A percentile compares a stretch with the other conserved stretches of the same genome.
These are phyloP conservation scores for Diploptera punctata DNA, from an alignment of 2,888 invertebrate genomes.

Conservation along the genomic window DNA sequence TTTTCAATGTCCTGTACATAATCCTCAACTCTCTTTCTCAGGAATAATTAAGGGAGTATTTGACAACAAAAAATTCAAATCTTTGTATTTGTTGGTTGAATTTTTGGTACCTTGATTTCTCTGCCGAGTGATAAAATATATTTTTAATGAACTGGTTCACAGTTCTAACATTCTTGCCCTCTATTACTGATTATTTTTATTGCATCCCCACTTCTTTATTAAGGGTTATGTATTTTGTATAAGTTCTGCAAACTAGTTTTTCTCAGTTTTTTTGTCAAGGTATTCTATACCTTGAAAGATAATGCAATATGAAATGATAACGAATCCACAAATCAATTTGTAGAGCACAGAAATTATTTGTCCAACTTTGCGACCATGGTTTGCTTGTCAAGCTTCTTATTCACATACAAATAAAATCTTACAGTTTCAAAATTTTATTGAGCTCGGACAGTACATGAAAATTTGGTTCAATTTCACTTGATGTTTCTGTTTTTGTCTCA, in stretches of 20 bases:
- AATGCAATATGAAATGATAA: not conserved
- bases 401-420: too few species aligned
- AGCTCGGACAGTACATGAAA: too few species aligned
- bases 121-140: constrained; percentile 19
- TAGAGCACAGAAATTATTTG: too few species aligned
- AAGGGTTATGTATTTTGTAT: too few species aligned
- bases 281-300: not conserved
- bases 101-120: constrained; percentile 19
- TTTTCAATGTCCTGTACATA: constrained; percentile 26
- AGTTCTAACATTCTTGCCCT: constrained; percentile 6
- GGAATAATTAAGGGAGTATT: constrained; percentile 40
- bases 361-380: too few species aligned
- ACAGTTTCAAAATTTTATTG: too few species aligned
- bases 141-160: constrained; percentile 8
- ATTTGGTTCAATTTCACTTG: too few species aligned
- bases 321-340: not conserved
- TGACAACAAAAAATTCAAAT: constrained; percentile 20
- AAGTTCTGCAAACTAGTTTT: too few species aligned
- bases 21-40: constrained; percentile 38
- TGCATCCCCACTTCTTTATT: too few species aligned
- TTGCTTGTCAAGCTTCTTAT: too few species aligned
- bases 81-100: constrained; percentile 28
- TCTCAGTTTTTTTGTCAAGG: not conserved
- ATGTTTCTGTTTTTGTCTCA: too few species aligned
- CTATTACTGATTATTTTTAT: not conserved